A percentile compares a stretch with the other conserved stretches of the same genome.
phyloP scores from a whole-genome alignment of 2,888 invertebrate species.

The Drosophila mulleri region DNA sequence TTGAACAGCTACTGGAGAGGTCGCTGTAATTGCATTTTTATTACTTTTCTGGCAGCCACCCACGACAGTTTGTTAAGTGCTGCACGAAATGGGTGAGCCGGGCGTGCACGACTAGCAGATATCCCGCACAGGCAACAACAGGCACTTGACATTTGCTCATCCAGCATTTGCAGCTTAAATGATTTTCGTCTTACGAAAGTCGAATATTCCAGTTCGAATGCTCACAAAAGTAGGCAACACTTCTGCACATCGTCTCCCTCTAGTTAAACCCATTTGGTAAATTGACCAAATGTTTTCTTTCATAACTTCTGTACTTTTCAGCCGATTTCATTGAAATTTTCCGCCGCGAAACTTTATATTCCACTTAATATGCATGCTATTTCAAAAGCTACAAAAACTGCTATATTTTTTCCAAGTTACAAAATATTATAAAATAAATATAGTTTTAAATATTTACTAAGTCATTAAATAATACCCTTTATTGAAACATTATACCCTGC shows the following conservation, averaged over 20 bases:
- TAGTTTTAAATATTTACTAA: no score
- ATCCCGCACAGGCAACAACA: neutral
- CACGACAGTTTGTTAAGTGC: conserved; percentile 78
- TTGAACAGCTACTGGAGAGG: conserved; percentile 14
- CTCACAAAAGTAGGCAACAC: no score
- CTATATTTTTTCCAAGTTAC: no score
- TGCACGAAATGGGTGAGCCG: neutral
- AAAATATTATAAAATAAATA: no score
- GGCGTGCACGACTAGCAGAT: neutral
- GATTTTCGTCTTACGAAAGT: no score
- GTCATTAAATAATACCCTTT: no score
- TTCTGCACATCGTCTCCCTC: no score
- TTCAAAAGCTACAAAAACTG: neutral
- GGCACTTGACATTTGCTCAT: neutral
- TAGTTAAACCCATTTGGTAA: no score
- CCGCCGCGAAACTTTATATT: neutral
- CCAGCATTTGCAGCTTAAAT: no score
- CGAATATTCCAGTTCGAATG: no score
- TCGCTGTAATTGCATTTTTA: conserved; percentile 82
- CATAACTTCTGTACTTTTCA: neutral
- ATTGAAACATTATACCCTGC: neutral
- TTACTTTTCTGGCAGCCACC: conserved; percentile 68
- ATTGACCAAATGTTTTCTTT: no score
- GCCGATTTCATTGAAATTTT: neutral
- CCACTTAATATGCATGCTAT: neutral